These are phyloP conservation scores for Chironex yamaguchii DNA, from an alignment of 30 jellyfish, hydroid and myxozoan species.

Conservation along the genomic window DNA sequence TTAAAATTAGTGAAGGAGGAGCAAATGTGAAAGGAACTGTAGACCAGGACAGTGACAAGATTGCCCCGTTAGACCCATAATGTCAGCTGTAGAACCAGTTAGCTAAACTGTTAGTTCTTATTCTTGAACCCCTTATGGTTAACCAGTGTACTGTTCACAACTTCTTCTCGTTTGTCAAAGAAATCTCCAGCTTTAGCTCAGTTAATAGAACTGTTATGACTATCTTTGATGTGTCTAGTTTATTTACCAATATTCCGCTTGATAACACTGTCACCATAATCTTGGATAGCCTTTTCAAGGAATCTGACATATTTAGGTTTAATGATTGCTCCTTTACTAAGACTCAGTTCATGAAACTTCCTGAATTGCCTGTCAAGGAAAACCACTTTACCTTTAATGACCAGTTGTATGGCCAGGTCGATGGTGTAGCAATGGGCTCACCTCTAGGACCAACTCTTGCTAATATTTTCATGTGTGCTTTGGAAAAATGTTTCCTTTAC, in stretches of 20 bases:
- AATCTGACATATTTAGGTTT: neutral
- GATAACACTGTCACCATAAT: neutral
- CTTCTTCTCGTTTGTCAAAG: constrained; percentile 6
- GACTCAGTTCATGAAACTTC: constrained; percentile 13
- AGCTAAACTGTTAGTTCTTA: constrained; percentile 31
- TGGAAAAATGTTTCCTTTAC: no score
- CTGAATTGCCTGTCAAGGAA: constrained; percentile 1
- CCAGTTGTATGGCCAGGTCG: constrained; percentile 29
- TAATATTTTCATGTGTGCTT: no score
- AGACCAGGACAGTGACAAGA: no score
- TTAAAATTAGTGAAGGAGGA: no score
- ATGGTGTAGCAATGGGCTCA: constrained; percentile 73
- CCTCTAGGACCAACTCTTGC: constrained; percentile 62
- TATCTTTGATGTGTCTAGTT: constrained; percentile 12
- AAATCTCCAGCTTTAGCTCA: constrained; percentile 7
- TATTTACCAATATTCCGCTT: constrained; percentile 17
- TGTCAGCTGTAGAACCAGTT: no score
- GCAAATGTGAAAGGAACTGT: no score
- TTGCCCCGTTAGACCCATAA: no score
- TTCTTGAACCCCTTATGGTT: neutral
- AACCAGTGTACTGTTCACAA: constrained; percentile 17
- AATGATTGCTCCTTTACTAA: constrained; percentile 6
- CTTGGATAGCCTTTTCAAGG: neutral
- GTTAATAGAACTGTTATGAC: neutral
- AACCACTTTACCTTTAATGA: constrained; percentile 38